Evolutionary conservation across 2,797 vertebrate species (phyloP).

Genomic region (Periparus ater): DNA sequence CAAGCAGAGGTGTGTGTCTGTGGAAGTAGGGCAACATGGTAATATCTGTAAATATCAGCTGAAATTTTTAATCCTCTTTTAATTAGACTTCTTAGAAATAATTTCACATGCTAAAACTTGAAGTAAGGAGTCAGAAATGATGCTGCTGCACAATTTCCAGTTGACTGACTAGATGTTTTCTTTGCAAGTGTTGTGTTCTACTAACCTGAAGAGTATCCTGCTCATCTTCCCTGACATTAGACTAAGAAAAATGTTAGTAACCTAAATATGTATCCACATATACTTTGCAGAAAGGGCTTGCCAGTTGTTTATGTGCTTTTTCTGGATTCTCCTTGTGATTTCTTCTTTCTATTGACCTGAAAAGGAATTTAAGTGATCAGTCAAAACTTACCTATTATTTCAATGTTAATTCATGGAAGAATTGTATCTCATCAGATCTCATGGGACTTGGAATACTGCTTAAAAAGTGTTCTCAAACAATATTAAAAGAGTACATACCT

Average conservation of each 20-base stretch:
- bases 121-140: not conserved
- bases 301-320: not conserved
- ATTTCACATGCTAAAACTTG: not conserved
- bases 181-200: not conserved
- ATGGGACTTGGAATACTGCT: not conserved
- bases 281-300: not conserved
- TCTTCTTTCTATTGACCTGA: not conserved
- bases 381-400: not conserved
- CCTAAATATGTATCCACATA: not conserved
- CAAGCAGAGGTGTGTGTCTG: not conserved
- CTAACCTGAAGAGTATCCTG: not conserved
- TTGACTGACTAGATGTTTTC: not conserved
- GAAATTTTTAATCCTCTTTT: not conserved
- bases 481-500: not conserved
- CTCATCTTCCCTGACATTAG: not conserved
- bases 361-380: not conserved
- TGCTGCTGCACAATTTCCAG: not conserved
- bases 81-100: not conserved
- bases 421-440: not conserved
- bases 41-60: not conserved
- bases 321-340: not conserved
- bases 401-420: not conserved
- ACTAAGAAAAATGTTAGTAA: not conserved
- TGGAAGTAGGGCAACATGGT: not conserved
- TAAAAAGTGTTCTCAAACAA: not conserved